Conservation (phyloP, 2,888 invertebrate genomes). For the Drosophila greeni region DNA sequence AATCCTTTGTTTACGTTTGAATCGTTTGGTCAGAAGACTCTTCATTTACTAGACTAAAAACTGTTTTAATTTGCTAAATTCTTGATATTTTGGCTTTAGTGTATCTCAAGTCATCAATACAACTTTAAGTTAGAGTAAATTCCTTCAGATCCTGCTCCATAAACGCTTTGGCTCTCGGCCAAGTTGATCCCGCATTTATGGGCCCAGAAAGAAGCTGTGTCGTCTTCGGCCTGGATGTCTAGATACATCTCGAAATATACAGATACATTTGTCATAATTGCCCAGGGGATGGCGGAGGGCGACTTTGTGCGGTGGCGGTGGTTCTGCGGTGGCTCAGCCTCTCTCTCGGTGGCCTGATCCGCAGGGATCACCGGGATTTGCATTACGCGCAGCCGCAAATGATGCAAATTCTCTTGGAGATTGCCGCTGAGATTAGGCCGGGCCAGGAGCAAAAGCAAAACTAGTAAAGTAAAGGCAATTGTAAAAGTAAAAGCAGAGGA, state of each 20-base stretch:
- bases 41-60: neutral
- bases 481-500: slow-evolving; percentile 6
- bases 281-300: slow-evolving; percentile 6
- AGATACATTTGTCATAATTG: slow-evolving; percentile 43
- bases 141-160: neutral
- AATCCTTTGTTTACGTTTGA: no score
- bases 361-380: slow-evolving; percentile 50
- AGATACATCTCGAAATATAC: neutral
- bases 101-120: neutral
- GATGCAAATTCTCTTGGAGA: slow-evolving; percentile 69
- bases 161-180: neutral
- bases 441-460: neutral
- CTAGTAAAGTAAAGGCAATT: neutral
- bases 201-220: neutral
- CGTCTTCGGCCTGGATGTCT: neutral
- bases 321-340: slow-evolving; percentile 19
- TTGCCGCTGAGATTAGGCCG: slow-evolving; percentile 65
- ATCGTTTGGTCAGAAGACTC: neutral
- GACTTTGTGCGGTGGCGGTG: slow-evolving; percentile 19
- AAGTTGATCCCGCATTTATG: slow-evolving; percentile 8
- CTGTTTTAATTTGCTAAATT: neutral
- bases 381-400: slow-evolving; percentile 63
- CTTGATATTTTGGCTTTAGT: no score
- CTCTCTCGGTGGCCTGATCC: slow-evolving; percentile 31
- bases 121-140: neutral